phyloP scores from a whole-genome alignment of 2,113 vertebrate genomes.

The Todiramphus chloris region DNA sequence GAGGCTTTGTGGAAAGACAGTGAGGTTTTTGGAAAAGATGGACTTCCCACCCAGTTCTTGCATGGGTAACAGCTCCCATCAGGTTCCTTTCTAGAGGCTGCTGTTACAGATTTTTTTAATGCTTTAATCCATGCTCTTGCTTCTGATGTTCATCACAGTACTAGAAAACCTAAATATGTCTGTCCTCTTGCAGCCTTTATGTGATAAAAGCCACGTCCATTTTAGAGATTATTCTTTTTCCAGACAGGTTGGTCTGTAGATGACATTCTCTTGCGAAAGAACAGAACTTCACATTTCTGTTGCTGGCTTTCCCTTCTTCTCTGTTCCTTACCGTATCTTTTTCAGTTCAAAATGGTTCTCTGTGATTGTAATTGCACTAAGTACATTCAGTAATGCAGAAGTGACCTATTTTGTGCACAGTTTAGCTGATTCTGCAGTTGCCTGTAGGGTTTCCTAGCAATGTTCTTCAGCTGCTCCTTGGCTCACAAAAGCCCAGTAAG shows the following conservation, averaged over 20 bases:
- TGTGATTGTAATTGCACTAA: constrained; percentile 37
- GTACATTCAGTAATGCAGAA: constrained; percentile 24
- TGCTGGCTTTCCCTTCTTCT: neutral
- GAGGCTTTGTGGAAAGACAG: neutral
- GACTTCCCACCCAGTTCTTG: neutral
- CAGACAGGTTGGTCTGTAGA: neutral
- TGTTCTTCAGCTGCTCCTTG: neutral
- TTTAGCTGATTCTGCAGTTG: constrained; percentile 29
- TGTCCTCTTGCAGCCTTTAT: neutral
- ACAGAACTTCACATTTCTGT: neutral
- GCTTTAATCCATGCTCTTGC: neutral
- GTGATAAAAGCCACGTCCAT: neutral
- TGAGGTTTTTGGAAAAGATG: neutral
- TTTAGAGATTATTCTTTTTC: neutral
- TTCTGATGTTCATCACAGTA: neutral
- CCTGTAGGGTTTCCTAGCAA: neutral
- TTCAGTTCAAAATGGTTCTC: neutral
- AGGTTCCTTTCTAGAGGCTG: neutral
- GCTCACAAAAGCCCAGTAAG: neutral
- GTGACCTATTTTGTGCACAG: constrained; percentile 44
- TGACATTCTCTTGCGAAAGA: neutral
- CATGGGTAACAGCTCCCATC: neutral
- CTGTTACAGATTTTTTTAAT: neutral
- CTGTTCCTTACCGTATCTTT: neutral
- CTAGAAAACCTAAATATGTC: neutral